Evolutionary conservation across 2,113 vertebrate genomes (phyloP).

Genomic region (Brienomyrus brachyistius): DNA sequence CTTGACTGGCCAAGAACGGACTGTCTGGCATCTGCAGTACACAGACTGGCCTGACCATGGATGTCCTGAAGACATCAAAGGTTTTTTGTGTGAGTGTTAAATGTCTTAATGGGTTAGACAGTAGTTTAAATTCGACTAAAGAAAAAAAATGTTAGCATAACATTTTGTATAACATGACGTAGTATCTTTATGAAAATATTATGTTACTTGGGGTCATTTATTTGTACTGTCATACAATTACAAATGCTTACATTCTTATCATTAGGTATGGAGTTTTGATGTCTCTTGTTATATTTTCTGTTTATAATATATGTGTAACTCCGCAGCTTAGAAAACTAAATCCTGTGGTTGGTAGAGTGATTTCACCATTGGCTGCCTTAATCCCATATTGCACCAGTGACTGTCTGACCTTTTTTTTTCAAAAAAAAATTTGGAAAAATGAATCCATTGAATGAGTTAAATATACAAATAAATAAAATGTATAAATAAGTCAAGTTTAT

Average conservation of each 20-base stretch:
- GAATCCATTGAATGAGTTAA: background rate
- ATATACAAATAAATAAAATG: background rate
- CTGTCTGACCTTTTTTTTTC: background rate
- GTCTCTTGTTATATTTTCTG: background rate
- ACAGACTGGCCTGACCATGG: slow-evolving; percentile 96
- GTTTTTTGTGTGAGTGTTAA: slow-evolving; percentile 81
- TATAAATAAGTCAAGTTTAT: background rate
- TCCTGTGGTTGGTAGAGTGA: background rate
- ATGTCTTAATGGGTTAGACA: background rate
- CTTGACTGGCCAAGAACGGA: slow-evolving; percentile 86
- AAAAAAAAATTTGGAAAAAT: background rate
- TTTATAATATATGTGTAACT: background rate
- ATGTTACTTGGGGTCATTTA: background rate
- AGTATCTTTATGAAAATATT: background rate
- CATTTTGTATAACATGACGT: background rate
- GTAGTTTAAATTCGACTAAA: background rate
- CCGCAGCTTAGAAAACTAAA: background rate
- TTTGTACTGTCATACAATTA: background rate
- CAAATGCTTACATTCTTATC: background rate
- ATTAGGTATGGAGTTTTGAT: background rate
- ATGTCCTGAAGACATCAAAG: slow-evolving; percentile 89
- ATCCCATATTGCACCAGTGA: background rate
- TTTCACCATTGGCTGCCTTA: background rate
- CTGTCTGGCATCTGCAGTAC: slow-evolving; percentile 96
- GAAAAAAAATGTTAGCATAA: background rate